Conservation (phyloP, 2,797 vertebrate genomes). For the Amazonetta brasiliensis region DNA sequence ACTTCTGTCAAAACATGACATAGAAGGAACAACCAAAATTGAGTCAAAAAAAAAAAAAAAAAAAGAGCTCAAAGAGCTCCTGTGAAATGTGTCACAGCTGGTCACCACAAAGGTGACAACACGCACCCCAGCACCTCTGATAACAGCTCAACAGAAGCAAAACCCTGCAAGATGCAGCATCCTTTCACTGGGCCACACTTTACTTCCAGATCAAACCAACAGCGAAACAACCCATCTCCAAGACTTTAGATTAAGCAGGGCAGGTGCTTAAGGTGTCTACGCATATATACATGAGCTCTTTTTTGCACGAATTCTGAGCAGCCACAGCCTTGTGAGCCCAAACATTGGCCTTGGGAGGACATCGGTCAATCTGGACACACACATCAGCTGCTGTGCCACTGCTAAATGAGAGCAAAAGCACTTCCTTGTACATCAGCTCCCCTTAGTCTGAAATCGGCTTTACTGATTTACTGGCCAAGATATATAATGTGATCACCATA, state of each 20-base stretch:
- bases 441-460: neutral
- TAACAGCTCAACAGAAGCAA: neutral
- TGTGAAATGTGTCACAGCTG: neutral
- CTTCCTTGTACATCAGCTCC: neutral
- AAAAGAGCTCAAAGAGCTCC: neutral
- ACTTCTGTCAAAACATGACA: neutral
- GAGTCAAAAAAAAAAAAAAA: neutral
- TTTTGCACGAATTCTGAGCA: rapidly evolving
- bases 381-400: rapidly evolving
- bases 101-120: neutral
- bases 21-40: neutral
- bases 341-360: rapidly evolving
- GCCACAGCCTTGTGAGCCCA: neutral
- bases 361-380: neutral
- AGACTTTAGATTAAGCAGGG: rapidly evolving
- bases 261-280: neutral
- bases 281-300: neutral
- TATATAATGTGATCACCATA: slow-evolving; percentile 77
- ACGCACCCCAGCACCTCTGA: rapidly evolving
- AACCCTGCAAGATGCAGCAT: rapidly evolving
- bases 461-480: slow-evolving; percentile 81
- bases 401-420: neutral
- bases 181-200: neutral
- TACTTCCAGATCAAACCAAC: rapidly evolving
- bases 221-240: neutral